Conservation (phyloP, 2,113 vertebrate species). For the Argyrosomus japonicus region DNA sequence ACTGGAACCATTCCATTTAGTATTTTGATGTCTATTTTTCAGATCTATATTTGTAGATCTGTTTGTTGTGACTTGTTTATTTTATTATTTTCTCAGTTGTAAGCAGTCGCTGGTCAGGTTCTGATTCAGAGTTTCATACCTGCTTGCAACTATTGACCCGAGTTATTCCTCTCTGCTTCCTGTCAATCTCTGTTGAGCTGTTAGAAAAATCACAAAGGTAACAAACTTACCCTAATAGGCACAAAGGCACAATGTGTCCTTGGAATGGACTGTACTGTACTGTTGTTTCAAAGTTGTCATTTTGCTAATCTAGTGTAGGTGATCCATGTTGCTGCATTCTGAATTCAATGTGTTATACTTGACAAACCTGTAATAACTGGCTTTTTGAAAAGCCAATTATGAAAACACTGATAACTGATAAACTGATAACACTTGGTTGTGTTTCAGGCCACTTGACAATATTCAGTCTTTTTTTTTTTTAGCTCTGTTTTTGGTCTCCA, state of each 20-base stretch:
- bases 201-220: background rate
- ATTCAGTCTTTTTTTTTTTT: no score
- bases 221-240: background rate
- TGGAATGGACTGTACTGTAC: no score
- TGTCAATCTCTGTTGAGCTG: background rate
- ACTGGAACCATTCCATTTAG: conserved; percentile 19
- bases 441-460: no score
- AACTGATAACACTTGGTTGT: no score
- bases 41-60: background rate
- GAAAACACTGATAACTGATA: no score
- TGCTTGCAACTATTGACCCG: background rate
- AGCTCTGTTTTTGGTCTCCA: no score
- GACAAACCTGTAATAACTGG: no score
- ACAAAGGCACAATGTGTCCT: background rate
- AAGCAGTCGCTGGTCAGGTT: background rate
- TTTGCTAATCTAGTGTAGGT: no score
- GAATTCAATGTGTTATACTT: no score
- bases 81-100: background rate
- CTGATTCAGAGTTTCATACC: background rate
- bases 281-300: no score
- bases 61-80: background rate
- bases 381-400: no score
- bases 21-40: background rate
- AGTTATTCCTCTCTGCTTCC: background rate
- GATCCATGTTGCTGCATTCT: no score